Percentiles rank a stretch among this genome's conserved stretches.
Conservation (phyloP, 2,113 vertebrate genomes). For the Daboia siamensis region DNA sequence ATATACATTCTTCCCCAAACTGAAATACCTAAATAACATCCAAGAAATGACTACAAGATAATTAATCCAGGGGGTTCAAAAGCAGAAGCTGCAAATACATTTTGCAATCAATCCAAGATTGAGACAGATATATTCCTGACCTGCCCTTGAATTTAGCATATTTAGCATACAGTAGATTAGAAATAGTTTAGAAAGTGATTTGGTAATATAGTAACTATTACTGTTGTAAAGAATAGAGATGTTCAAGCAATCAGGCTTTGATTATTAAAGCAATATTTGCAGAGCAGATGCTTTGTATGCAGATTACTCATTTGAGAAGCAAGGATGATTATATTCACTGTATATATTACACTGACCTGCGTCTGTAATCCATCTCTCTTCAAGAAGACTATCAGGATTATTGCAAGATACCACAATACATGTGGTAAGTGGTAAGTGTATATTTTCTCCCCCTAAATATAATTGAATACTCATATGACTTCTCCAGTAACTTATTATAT, state of each 20-base stretch:
- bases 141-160: neutral
- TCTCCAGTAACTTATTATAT: neutral
- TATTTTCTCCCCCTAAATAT: neutral
- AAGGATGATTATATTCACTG: neutral
- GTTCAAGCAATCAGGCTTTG: neutral
- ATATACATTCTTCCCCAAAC: neutral
- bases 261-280: neutral
- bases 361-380: neutral
- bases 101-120: neutral
- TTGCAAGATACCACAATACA: neutral
- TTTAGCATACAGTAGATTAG: neutral
- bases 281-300: neutral
- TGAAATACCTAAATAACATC: neutral
- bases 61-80: neutral
- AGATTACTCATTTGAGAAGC: neutral
- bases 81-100: neutral
- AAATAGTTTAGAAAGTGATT: neutral
- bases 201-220: neutral
- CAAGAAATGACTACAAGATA: neutral
- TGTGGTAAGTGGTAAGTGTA: neutral
- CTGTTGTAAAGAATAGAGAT: neutral
- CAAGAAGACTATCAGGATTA: neutral
- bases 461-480: neutral
- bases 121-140: constrained; percentile 9
- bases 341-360: neutral